phyloP scores from a whole-genome alignment of 2,888 invertebrate species.

The Catocala sponsa region DNA sequence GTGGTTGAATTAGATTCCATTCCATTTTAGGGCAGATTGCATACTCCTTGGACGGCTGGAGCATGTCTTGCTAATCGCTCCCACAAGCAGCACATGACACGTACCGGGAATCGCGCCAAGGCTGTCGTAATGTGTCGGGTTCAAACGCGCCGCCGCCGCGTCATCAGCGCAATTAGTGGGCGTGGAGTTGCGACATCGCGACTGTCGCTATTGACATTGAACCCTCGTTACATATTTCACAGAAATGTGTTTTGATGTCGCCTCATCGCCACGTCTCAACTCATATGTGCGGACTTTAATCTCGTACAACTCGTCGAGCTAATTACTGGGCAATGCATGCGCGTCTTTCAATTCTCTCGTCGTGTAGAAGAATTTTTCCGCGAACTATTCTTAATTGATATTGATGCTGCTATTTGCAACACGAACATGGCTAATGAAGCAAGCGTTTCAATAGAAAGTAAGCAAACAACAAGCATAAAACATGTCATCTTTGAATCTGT shows the following conservation, averaged over 20 bases:
- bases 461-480: not conserved
- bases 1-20: not conserved
- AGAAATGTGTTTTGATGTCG: slow-evolving; percentile 78
- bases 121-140: slow-evolving; percentile 73
- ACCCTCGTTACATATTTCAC: slow-evolving; percentile 83
- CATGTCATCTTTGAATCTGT: not conserved
- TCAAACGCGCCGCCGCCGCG: slow-evolving; percentile 78
- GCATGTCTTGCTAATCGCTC: slow-evolving; percentile 37
- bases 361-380: slow-evolving; percentile 35
- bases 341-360: slow-evolving; percentile 32
- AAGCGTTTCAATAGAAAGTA: slow-evolving; percentile 23
- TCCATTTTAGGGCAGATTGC: slow-evolving; percentile 18
- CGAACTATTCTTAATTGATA: slow-evolving; percentile 38
- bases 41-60: not conserved
- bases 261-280: slow-evolving; percentile 61
- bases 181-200: slow-evolving; percentile 76
- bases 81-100: slow-evolving; percentile 38
- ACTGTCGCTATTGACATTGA: slow-evolving; percentile 82
- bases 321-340: slow-evolving; percentile 35
- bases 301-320: slow-evolving; percentile 42
- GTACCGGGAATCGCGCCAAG: slow-evolving; percentile 80
- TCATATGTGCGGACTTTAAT: slow-evolving; percentile 65
- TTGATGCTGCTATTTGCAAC: slow-evolving; percentile 29
- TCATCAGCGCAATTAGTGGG: slow-evolving; percentile 79
- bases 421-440: slow-evolving; percentile 15